These are phyloP conservation scores for Eumeta japonica DNA, from an alignment of 1,140 invertebrate genomes.

Conservation along the genomic window DNA sequence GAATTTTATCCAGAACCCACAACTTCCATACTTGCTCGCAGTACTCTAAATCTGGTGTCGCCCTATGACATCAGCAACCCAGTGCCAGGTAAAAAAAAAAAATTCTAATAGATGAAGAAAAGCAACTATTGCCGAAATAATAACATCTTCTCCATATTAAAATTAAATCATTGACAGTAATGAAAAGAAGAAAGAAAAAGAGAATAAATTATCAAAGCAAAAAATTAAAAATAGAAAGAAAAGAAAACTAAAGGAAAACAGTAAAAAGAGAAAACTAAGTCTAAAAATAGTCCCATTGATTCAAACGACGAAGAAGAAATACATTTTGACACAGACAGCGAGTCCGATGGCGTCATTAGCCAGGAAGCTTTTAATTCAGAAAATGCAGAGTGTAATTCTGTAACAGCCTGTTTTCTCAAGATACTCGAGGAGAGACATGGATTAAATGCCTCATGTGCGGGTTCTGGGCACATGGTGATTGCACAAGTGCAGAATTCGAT, in stretches of 20 bases:
- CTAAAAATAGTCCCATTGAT: too few relatives aligned
- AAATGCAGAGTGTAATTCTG: too few relatives aligned
- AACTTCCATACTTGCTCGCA: slow-evolving; percentile 14
- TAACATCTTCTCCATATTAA: slow-evolving; percentile 14
- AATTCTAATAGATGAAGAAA: slow-evolving; percentile 19
- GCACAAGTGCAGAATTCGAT: too few relatives aligned
- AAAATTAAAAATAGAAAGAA: slow-evolving; percentile 12
- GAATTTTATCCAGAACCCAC: slow-evolving; percentile 9
- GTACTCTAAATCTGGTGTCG: slow-evolving; percentile 14
- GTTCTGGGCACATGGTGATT: too few relatives aligned
- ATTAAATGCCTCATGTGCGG: too few relatives aligned
- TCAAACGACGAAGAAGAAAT: too few relatives aligned
- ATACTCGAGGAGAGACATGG: too few relatives aligned
- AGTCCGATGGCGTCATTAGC: too few relatives aligned
- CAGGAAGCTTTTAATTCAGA: too few relatives aligned
- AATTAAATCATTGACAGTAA: slow-evolving; percentile 12
- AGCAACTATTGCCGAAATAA: slow-evolving; percentile 12
- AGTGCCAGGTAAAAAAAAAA: slow-evolving; percentile 13
- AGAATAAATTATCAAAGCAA: slow-evolving; percentile 12
- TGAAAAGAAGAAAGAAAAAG: slow-evolving; percentile 13
- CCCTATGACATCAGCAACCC: slow-evolving; percentile 16
- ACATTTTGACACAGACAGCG: too few relatives aligned
- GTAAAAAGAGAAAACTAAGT: not conserved
- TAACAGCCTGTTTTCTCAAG: too few relatives aligned
- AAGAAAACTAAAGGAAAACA: slow-evolving; percentile 10